Conservation (phyloP, 2,113 vertebrate species). For the Numenius arquata region DNA sequence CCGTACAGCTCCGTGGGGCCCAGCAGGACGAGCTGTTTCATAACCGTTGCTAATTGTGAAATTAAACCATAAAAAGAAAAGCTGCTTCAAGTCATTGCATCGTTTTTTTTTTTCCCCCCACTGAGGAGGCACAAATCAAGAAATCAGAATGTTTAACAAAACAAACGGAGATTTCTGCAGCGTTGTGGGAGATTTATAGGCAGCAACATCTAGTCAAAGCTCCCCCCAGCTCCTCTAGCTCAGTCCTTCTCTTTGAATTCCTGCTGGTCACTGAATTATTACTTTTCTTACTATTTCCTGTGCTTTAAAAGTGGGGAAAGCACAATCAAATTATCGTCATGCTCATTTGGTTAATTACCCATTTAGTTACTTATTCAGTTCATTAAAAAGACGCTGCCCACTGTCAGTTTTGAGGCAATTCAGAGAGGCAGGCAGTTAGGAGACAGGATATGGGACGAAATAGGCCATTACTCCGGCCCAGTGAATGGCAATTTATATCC, state of each 20-base stretch:
- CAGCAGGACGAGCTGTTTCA: neutral
- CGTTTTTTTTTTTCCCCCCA: neutral
- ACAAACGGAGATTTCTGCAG: neutral
- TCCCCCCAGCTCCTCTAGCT: neutral
- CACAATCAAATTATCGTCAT: conserved; percentile 26
- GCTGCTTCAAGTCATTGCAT: neutral
- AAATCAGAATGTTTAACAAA: neutral
- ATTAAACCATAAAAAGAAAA: neutral
- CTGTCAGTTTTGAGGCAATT: conserved; percentile 36
- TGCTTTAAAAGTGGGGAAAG: conserved; percentile 35
- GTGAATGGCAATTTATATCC: neutral
- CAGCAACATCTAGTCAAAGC: neutral
- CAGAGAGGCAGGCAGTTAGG: neutral
- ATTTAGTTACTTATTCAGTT: conserved; percentile 59
- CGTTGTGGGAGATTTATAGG: neutral
- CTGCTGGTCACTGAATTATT: conserved; percentile 37
- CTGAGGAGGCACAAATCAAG: neutral
- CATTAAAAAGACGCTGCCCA: conserved; percentile 3
- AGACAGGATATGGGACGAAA: conserved; percentile 21
- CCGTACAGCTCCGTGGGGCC: neutral
- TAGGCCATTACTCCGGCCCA: conserved; percentile 16
- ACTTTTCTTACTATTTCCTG: conserved; percentile 46
- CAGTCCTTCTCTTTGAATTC: neutral
- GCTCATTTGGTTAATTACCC: conserved; percentile 56
- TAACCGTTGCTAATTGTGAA: neutral